phyloP scores from a whole-genome alignment of 2,888 invertebrate genomes.

The Tachina grossa region DNA sequence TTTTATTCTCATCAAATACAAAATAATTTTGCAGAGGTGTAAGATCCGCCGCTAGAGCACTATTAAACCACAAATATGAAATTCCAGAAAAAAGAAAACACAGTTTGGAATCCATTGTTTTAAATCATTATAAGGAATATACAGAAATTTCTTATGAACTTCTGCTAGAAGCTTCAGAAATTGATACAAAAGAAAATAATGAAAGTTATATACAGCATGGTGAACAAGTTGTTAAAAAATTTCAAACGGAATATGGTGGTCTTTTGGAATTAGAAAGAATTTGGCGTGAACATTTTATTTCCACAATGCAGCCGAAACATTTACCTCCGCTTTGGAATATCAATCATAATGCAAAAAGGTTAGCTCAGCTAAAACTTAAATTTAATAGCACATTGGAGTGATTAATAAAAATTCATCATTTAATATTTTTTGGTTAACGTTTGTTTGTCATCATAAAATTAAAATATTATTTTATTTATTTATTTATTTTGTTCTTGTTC shows the following conservation, averaged over 20 bases:
- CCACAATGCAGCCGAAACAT: constrained; percentile 87
- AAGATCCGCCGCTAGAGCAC: constrained; percentile 85
- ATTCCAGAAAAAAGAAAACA: constrained; percentile 84
- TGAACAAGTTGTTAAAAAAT: constrained; percentile 85
- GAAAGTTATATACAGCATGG: constrained; percentile 85
- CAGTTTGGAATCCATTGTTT: constrained; percentile 83
- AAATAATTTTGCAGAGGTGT: constrained; percentile 82
- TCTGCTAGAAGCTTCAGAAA: constrained; percentile 83
- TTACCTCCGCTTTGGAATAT: constrained; percentile 91
- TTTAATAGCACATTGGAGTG: not conserved
- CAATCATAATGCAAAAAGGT: constrained; percentile 87
- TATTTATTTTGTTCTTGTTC: too few relatives aligned
- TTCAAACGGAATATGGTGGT: constrained; percentile 84
- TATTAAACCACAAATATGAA: constrained; percentile 82
- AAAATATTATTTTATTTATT: too few relatives aligned
- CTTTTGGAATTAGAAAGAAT: constrained; percentile 87
- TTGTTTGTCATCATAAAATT: too few relatives aligned
- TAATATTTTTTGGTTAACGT: not conserved
- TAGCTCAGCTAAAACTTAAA: constrained; percentile 43
- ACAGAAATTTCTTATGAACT: constrained; percentile 83
- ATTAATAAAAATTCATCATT: too few relatives aligned
- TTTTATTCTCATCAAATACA: not conserved
- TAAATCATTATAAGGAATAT: constrained; percentile 84
- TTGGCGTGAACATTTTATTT: constrained; percentile 91
- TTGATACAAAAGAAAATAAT: constrained; percentile 83